A percentile compares a stretch with the other conserved stretches of the same genome.
phyloP scores from a whole-genome alignment of 2,797 vertebrate genomes.

The Cirrhinus mrigala region DNA sequence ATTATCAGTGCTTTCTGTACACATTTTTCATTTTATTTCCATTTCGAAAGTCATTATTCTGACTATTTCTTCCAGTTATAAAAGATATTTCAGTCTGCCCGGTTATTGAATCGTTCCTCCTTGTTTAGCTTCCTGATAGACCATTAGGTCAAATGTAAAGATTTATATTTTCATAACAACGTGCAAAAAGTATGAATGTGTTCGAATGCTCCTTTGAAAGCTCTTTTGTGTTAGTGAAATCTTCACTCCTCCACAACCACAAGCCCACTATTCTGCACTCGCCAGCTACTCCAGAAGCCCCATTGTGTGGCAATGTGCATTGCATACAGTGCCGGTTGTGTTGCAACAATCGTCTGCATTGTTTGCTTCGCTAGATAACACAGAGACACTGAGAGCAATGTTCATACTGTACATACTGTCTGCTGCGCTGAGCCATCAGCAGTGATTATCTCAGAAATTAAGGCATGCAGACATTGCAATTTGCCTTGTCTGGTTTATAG shows the following conservation, averaged over 20 bases:
- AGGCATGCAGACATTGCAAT: neutral
- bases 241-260: slow-evolving; percentile 25
- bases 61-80: neutral
- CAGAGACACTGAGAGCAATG: neutral
- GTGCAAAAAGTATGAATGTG: neutral
- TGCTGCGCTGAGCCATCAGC: neutral
- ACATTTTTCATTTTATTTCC: neutral
- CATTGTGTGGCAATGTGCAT: slow-evolving; percentile 13
- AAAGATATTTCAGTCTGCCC: neutral
- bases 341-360: slow-evolving; percentile 29
- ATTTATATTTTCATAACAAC: slow-evolving; percentile 19
- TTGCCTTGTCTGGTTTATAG: neutral
- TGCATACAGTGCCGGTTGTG: slow-evolving; percentile 23
- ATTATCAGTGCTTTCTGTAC: neutral
- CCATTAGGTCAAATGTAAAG: slow-evolving; percentile 4
- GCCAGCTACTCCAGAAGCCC: neutral
- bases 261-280: neutral
- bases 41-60: neutral
- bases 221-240: slow-evolving; percentile 21
- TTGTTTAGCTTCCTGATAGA: neutral
- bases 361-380: slow-evolving; percentile 7
- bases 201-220: slow-evolving; percentile 20
- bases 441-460: neutral
- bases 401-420: slow-evolving; percentile 6
- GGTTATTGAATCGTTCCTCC: neutral